These are phyloP conservation scores for Echeneis naucrates DNA, from an alignment of 2,797 vertebrate genomes.

Conservation along the genomic window DNA sequence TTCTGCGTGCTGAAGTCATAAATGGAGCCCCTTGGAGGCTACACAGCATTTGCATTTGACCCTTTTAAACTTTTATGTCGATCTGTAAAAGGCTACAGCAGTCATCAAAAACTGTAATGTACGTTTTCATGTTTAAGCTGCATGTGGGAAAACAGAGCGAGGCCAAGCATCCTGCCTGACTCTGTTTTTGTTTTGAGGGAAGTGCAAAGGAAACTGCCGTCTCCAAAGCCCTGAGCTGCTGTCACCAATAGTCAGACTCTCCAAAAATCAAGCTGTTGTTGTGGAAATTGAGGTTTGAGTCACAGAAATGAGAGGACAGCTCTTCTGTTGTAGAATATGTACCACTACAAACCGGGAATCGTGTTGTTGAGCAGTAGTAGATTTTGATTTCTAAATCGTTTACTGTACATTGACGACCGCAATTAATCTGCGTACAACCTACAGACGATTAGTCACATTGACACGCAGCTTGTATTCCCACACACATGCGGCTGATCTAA, in stretches of 20 bases:
- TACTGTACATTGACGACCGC: slow-evolving; percentile 9
- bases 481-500: slow-evolving; percentile 6
- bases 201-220: slow-evolving; percentile 48
- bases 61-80: slow-evolving; percentile 56
- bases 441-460: slow-evolving; percentile 41
- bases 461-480: slow-evolving; percentile 17
- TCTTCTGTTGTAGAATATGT: neutral
- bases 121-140: slow-evolving; percentile 25
- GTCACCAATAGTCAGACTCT: slow-evolving; percentile 23
- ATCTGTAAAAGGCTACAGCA: slow-evolving; percentile 48
- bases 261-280: neutral
- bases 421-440: slow-evolving; percentile 22
- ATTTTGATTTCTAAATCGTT: neutral
- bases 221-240: slow-evolving; percentile 21
- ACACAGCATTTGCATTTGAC: slow-evolving; percentile 38
- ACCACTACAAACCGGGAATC: neutral
- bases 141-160: slow-evolving; percentile 32
- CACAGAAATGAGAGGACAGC: neutral
- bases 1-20: slow-evolving; percentile 36
- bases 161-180: slow-evolving; percentile 37
- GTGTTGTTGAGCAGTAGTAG: neutral
- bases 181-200: slow-evolving; percentile 63
- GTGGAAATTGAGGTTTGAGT: slow-evolving; percentile 11
- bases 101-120: slow-evolving; percentile 10
- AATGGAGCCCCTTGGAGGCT: slow-evolving; percentile 49